Evolutionary conservation across 1,140 invertebrate genomes (phyloP).

Genomic region (Drosophila bocki): DNA sequence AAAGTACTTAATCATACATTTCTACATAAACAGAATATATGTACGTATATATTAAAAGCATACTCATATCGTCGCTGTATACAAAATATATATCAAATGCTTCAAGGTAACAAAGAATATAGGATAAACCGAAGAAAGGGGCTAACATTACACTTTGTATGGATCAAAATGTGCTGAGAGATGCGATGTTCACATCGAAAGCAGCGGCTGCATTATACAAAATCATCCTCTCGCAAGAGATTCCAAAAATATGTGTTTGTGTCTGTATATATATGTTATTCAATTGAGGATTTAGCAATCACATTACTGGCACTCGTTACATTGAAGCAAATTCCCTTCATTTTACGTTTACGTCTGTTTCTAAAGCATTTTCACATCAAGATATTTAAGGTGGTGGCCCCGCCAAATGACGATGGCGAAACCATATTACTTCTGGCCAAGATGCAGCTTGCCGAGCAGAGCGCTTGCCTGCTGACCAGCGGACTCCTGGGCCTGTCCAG

Average conservation of each 20-base stretch:
- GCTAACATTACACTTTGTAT: conserved; percentile 45
- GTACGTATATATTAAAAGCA: conserved; percentile 73
- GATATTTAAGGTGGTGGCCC: conserved; percentile 20
- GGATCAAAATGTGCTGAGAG: conserved; percentile 36
- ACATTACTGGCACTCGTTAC: conserved; percentile 84
- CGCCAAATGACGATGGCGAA: neutral
- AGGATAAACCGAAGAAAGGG: conserved; percentile 6
- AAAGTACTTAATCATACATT: conserved; percentile 78
- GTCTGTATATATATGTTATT: conserved; percentile 44
- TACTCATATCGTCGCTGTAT: conserved; percentile 45
- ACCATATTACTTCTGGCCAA: conserved; percentile 67
- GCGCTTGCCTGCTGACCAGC: conserved; percentile 75
- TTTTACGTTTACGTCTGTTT: conserved; percentile 36
- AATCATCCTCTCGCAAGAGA: conserved; percentile 32
- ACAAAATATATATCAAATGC: conserved; percentile 61
- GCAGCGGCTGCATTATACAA: conserved; percentile 55
- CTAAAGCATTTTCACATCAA: conserved; percentile 67
- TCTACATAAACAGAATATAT: conserved; percentile 76
- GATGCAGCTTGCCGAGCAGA: conserved; percentile 78
- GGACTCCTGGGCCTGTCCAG: conserved; percentile 70
- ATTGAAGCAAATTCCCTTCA: conserved; percentile 71
- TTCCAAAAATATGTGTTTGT: conserved; percentile 59
- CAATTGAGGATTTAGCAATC: conserved; percentile 72
- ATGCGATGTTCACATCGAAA: conserved; percentile 52
- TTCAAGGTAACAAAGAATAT: conserved; percentile 68